Percentiles rank a stretch among this genome's conserved stretches.
phyloP scores from a whole-genome alignment of 2,113 vertebrate genomes.

The Mus spicilegus region DNA sequence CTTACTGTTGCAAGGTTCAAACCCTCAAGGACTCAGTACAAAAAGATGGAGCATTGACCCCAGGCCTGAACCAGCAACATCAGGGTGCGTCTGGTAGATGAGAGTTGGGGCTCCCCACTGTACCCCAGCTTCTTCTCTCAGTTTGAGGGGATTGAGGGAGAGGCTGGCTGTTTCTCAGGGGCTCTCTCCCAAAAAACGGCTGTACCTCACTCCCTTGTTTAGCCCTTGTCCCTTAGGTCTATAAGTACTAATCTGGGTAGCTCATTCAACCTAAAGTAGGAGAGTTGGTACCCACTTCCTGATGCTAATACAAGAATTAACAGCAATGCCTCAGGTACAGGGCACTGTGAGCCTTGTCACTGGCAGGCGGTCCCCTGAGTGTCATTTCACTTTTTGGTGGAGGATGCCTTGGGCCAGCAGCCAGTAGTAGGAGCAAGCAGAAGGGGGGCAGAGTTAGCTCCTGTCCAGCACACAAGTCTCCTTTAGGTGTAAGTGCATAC shows the following conservation, averaged over 20 bases:
- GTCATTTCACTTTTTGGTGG: background rate
- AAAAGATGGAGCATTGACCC: background rate
- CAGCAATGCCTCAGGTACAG: background rate
- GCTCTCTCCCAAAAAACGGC: background rate
- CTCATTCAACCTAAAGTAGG: background rate
- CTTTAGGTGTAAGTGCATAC: background rate
- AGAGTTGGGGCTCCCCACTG: background rate
- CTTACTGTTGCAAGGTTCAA: background rate
- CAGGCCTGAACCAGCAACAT: background rate
- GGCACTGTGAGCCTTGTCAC: background rate
- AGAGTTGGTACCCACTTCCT: background rate
- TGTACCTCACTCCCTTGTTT: background rate
- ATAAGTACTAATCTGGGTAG: background rate
- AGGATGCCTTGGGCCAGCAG: background rate
- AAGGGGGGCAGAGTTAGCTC: background rate
- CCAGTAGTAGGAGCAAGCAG: background rate
- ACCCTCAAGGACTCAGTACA: background rate
- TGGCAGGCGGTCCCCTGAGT: background rate
- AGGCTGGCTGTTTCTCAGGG: background rate
- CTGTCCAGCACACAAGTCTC: background rate
- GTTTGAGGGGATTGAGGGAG: background rate
- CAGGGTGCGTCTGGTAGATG: background rate
- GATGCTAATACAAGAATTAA: background rate
- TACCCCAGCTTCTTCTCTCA: background rate
- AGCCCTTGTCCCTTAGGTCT: background rate